These are phyloP conservation scores for Trichopoda pennipes DNA, from an alignment of 2,888 invertebrate genomes.

Conservation along the genomic window DNA sequence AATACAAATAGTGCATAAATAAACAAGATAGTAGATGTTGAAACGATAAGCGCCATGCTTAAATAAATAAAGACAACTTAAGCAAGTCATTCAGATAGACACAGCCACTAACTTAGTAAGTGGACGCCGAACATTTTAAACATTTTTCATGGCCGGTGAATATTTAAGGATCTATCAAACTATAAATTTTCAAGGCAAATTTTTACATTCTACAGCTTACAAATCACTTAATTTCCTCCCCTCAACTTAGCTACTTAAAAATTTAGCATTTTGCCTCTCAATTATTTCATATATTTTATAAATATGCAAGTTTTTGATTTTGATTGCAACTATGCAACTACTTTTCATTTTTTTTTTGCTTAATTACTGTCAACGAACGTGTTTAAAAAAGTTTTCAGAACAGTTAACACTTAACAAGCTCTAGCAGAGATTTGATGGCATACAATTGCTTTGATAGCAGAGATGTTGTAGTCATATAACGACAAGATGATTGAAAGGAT, in stretches of 20 bases:
- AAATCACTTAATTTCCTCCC: not conserved
- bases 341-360: not conserved
- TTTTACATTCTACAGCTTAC: conserved; percentile 2
- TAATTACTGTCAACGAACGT: not conserved
- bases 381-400: too few species aligned
- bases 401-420: not conserved
- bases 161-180: conserved; percentile 51
- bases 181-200: conserved; percentile 41
- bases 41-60: conserved; percentile 71
- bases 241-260: not conserved
- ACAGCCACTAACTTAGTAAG: conserved; percentile 10
- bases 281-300: not conserved
- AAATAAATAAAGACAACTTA: conserved; percentile 61
- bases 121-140: conserved; percentile 30
- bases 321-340: not conserved
- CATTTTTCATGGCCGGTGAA: conserved; percentile 31
- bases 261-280: not conserved
- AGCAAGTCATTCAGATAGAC: conserved; percentile 23
- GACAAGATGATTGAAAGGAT: not conserved
- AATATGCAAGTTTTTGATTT: not conserved
- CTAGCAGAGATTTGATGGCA: not conserved
- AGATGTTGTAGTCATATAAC: not conserved
- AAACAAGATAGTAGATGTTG: conserved; percentile 79
- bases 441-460: not conserved
- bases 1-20: conserved; percentile 79